Evolutionary conservation across 1,140 invertebrate species (phyloP), one percentile per base, ranked within the genome.

Genomic region (Spodoptera frugiperda): DNA sequence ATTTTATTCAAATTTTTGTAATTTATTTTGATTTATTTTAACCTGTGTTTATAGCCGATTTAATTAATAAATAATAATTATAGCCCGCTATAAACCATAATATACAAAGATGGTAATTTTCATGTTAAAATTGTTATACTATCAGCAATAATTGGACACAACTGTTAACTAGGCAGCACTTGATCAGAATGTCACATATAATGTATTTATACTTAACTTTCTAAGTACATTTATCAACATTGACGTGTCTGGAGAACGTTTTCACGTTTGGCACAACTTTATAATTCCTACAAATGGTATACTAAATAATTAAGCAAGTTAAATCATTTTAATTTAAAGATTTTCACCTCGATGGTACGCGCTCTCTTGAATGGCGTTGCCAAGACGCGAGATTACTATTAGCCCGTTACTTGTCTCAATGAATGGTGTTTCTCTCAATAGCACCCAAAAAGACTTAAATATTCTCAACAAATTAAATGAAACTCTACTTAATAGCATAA

Each of bases 401-500:
- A 90, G 87, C 88, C 89, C 91, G 90, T 93, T 93, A 93, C 86
- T 91, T 88, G 84, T 89, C 86, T 93, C 84, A 93, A 91, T 93
- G 91, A 91, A 91, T 91, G 89, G 85, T 89, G 82, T 83, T 82
- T 84, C 89, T 85, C 83, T 78, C 57, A 65, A 83, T 85, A 84
- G 83, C 80, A 78, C 81, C 78, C 80, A 85, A 86, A 84, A 84
- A 80, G 80, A 77, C 79, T 85, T 82, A 79, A 81, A 83, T 48
- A 79, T 82, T 73, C n/a, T 59, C 67, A 51, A 54, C 49, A 68
- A 67, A 78, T 65, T 73, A 78, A 25, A 76, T 55, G 57, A 87
- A 84, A 76, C 59, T 82, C 63, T 76, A 73, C 74, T 78, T 71
- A 76, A 67, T 55, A 11, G 19, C 30, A 6, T 70, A 6, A 10